Conservation (phyloP, 92 coral and sea anemone genomes). For the Phenganax subtilis region DNA sequence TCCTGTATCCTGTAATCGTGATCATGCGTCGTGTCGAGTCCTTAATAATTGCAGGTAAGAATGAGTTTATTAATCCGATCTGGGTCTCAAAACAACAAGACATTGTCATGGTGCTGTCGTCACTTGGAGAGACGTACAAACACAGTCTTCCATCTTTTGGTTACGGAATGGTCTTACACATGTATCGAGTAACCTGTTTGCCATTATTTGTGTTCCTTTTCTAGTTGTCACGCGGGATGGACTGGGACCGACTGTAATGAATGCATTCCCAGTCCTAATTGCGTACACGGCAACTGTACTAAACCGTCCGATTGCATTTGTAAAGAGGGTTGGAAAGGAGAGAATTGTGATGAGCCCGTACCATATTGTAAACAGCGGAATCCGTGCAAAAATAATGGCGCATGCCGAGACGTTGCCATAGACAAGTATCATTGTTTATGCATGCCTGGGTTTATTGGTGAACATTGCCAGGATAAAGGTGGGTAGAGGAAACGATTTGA, state of each 20-base stretch:
- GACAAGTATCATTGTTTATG: conserved; percentile 8
- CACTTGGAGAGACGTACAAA: too few species aligned
- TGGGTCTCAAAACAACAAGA: too few species aligned
- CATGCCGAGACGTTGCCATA: background rate
- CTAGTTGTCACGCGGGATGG: conserved; percentile 6
- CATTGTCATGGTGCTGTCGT: too few species aligned
- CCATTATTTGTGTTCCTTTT: background rate
- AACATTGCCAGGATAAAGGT: conserved; percentile 11
- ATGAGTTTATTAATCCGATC: background rate
- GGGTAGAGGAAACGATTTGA: background rate
- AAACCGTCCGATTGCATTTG: background rate
- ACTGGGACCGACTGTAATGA: background rate
- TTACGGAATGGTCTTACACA: background rate
- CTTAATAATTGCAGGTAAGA: conserved; percentile 5
- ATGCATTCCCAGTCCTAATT: background rate
- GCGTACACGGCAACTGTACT: background rate
- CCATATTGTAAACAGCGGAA: background rate
- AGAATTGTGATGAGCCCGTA: background rate
- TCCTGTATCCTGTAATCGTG: conserved; percentile 7
- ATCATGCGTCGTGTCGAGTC: background rate
- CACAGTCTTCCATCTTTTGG: background rate
- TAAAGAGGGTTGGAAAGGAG: conserved; percentile 8
- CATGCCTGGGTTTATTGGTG: conserved; percentile 6
- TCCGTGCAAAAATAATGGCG: conserved; percentile 21
- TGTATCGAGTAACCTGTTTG: background rate